Conservation (phyloP, 2,888 invertebrate genomes). For the Erebia aethiops region DNA sequence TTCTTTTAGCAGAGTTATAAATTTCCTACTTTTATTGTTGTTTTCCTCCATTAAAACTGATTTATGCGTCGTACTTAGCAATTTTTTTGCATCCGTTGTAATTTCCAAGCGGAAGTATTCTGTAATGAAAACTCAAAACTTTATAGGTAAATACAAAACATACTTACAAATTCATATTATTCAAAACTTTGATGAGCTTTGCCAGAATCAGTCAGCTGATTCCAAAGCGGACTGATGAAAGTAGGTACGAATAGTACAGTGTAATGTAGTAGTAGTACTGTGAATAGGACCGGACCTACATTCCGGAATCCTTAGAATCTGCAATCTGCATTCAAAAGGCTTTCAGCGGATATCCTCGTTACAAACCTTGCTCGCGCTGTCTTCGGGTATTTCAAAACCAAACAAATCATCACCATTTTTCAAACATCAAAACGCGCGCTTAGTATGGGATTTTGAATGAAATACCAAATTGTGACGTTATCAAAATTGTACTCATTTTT, state of each 20-base stretch:
- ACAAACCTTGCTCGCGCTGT: too few relatives aligned
- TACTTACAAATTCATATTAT: neutral
- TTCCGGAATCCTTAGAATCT: neutral
- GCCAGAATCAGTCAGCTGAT: too few relatives aligned
- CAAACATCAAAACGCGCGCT: too few relatives aligned
- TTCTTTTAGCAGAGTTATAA: neutral
- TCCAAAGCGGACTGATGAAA: too few relatives aligned
- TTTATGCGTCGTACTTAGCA: slow-evolving; percentile 13
- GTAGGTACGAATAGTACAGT: too few relatives aligned
- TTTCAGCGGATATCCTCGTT: neutral
- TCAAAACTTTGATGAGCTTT: neutral
- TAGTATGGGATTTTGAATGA: too few relatives aligned
- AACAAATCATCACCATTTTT: too few relatives aligned
- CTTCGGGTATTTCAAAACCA: too few relatives aligned
- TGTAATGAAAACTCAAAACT: neutral
- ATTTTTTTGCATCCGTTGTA: slow-evolving; percentile 16
- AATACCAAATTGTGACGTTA: too few relatives aligned
- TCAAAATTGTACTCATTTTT: too few relatives aligned
- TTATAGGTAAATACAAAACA: neutral
- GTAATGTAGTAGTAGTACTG: too few relatives aligned
- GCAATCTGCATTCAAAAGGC: neutral
- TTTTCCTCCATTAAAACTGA: slow-evolving; percentile 16
- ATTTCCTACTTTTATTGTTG: slow-evolving; percentile 5
- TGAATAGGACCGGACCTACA: too few relatives aligned
- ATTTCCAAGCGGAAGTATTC: slow-evolving; percentile 12